Evolutionary conservation across 2,797 vertebrate species (phyloP).

Genomic region (Delichon dasypus): DNA sequence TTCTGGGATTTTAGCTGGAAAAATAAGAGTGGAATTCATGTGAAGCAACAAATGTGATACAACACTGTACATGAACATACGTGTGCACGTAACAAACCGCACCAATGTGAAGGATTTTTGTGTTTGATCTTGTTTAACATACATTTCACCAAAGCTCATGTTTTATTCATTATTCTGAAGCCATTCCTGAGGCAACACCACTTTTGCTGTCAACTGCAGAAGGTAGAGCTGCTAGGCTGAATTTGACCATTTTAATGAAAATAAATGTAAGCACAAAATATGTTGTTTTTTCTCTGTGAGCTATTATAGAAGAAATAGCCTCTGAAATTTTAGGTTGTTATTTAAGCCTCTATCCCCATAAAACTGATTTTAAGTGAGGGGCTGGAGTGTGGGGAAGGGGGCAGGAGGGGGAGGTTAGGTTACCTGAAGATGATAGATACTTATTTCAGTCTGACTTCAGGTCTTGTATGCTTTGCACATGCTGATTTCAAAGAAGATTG

Average conservation of each 20-base stretch:
- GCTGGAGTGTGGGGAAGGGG: neutral
- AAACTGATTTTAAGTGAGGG: neutral
- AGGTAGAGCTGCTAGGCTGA: neutral
- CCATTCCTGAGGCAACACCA: neutral
- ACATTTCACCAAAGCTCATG: neutral
- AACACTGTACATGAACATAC: neutral
- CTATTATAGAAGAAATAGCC: neutral
- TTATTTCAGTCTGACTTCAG: neutral
- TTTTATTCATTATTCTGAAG: neutral
- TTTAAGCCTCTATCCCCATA: neutral
- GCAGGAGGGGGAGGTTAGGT: neutral
- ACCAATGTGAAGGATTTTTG: neutral
- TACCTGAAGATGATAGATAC: neutral
- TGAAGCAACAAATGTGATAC: neutral
- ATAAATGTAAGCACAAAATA: neutral
- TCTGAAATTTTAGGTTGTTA: neutral
- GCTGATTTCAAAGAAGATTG: neutral
- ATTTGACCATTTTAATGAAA: neutral
- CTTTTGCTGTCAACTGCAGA: neutral
- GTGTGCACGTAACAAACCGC: neutral
- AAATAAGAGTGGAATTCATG: neutral
- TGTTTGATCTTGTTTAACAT: neutral
- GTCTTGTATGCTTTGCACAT: neutral
- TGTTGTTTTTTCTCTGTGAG: neutral
- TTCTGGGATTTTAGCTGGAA: neutral